Percentiles rank a stretch among this genome's conserved stretches.
Conservation (phyloP, 2,113 vertebrate genomes). For the Malurus melanocephalus region DNA sequence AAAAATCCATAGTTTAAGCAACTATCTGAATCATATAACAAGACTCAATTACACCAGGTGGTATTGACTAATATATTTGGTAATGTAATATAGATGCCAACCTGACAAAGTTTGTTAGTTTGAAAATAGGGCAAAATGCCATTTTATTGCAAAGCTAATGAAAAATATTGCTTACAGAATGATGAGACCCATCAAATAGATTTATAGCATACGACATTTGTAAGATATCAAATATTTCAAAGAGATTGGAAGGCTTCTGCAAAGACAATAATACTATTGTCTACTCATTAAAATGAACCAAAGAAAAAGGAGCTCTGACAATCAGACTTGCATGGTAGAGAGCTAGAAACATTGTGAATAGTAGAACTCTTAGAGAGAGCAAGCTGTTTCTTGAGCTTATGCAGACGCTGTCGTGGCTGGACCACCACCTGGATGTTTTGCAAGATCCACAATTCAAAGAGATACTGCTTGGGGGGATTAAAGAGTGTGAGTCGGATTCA, state of each 20-base stretch:
- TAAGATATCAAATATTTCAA: conserved; percentile 21
- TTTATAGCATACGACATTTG: neutral
- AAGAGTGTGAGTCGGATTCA: conserved; percentile 65
- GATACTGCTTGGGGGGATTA: conserved; percentile 50
- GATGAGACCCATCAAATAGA: conserved; percentile 43
- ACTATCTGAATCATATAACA: conserved; percentile 32
- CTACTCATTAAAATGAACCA: neutral
- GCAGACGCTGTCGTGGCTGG: conserved; percentile 10
- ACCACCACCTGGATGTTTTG: conserved; percentile 57
- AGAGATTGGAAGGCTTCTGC: neutral
- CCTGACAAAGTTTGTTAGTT: conserved; percentile 58
- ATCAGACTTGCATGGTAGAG: neutral
- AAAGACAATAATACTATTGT: neutral
- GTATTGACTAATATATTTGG: conserved; percentile 60
- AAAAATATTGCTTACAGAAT: conserved; percentile 56
- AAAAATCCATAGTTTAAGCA: conserved; percentile 47
- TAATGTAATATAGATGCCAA: conserved; percentile 66
- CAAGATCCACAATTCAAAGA: conserved; percentile 45
- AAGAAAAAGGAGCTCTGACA: neutral
- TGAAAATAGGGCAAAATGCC: conserved; percentile 60
- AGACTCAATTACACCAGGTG: conserved; percentile 48
- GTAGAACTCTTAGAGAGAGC: neutral
- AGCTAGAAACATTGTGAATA: neutral
- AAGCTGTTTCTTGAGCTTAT: neutral
- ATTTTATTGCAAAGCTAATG: conserved; percentile 55